phyloP scores from a whole-genome alignment of 37 sponge, comb jelly and placozoan species.

The Axinella damicornis region DNA sequence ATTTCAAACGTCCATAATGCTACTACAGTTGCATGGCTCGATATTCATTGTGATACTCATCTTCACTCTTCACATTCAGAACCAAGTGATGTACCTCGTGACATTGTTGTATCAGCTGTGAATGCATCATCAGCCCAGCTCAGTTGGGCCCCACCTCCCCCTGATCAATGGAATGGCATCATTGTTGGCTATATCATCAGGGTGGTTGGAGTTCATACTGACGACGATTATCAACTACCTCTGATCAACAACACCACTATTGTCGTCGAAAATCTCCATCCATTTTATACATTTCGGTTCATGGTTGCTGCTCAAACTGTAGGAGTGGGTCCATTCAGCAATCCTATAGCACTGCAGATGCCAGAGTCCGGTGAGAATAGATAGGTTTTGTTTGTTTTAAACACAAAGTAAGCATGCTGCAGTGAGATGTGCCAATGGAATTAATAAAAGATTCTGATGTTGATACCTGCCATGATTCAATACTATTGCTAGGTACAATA shows the following conservation, averaged over 20 bases:
- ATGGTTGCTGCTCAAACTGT: conserved; percentile 43
- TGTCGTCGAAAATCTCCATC: conserved; percentile 17
- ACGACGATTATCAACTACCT: not conserved
- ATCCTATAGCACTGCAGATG: not conserved
- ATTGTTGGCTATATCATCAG: conserved; percentile 29
- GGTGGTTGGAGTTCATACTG: conserved; percentile 15
- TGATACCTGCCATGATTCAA: no score
- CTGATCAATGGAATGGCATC: conserved; percentile 36
- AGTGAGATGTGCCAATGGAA: no score
- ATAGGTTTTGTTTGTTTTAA: no score
- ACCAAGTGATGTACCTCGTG: conserved; percentile 15
- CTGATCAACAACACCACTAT: not conserved
- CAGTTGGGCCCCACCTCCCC: conserved; percentile 44
- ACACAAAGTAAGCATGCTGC: no score
- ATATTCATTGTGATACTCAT: no score
- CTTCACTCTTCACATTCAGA: conserved; percentile 1
- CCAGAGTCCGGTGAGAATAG: conserved; percentile 15
- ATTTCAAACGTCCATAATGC: no score
- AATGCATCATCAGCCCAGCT: conserved; percentile 1
- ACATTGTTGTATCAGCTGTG: not conserved
- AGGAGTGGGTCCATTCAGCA: conserved; percentile 31
- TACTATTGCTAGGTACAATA: no score
- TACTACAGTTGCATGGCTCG: no score
- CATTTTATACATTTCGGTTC: conserved; percentile 17
- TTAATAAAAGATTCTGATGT: no score